A percentile compares a stretch with the other conserved stretches of the same genome.
phyloP scores from a whole-genome alignment of 2,888 invertebrate species.

The Rambutsinella grinnellia region DNA sequence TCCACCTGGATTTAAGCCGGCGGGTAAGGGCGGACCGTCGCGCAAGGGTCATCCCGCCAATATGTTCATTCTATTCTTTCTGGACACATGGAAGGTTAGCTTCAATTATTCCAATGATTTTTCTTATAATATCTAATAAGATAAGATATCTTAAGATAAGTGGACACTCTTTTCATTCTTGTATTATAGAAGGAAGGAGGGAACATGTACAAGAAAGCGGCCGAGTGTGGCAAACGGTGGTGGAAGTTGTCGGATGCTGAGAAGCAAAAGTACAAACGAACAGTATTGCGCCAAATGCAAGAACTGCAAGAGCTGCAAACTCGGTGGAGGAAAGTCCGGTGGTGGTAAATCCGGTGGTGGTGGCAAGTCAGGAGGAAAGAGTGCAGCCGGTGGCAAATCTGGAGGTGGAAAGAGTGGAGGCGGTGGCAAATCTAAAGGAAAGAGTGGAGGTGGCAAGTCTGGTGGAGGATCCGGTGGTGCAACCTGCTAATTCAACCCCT shows the following conservation, averaged over 20 bases:
- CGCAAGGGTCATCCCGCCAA: not conserved
- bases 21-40: not conserved
- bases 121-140: not conserved
- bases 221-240: conserved; percentile 22
- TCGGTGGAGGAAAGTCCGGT: no score
- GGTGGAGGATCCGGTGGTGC: no score
- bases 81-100: conserved; percentile 1
- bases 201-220: conserved; percentile 30
- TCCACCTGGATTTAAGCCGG: no score
- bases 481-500: no score
- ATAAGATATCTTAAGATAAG: no score
- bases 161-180: not conserved
- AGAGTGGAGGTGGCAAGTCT: no score
- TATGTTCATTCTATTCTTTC: conserved; percentile 25
- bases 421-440: no score
- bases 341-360: not conserved
- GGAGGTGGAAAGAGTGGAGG: no score
- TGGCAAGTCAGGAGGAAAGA: no score
- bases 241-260: not conserved
- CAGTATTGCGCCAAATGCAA: conserved; percentile 16
- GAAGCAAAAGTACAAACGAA: conserved; percentile 18
- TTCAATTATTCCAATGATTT: not conserved
- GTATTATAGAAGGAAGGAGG: conserved; percentile 4
- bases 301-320: conserved; percentile 20
- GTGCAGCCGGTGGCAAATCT: no score